Conservation (phyloP, 2,113 vertebrate species). For the Axis porcinus region DNA sequence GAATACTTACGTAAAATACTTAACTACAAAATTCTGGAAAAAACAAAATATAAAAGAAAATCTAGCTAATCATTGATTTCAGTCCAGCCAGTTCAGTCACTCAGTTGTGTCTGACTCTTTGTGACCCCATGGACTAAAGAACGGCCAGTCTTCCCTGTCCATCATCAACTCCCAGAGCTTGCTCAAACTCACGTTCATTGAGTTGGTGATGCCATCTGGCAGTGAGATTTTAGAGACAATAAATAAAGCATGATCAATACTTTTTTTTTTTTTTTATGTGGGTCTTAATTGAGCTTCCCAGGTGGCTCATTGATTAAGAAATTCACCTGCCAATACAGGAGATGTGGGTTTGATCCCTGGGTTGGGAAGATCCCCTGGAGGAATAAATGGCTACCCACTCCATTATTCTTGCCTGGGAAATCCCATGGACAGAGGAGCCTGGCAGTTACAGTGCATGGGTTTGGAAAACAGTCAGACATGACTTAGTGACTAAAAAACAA, state of each 20-base stretch:
- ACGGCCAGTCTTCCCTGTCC: fast-evolving
- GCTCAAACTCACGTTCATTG: neutral
- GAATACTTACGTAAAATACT: neutral
- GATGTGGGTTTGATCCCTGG: neutral
- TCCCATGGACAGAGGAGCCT: neutral
- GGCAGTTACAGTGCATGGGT: neutral
- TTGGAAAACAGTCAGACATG: neutral
- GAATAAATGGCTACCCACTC: neutral
- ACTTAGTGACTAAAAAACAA: neutral
- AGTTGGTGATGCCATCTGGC: neutral
- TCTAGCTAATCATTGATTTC: neutral
- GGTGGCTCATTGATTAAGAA: neutral
- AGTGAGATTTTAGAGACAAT: neutral
- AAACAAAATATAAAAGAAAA: neutral
- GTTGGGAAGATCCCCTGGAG: neutral
- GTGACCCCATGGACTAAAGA: neutral
- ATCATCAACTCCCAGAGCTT: neutral
- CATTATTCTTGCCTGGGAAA: neutral
- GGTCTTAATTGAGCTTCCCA: neutral
- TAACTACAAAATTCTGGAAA: neutral
- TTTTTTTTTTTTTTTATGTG: neutral
- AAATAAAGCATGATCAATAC: neutral
- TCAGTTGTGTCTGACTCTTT: neutral
- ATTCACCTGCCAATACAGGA: neutral
- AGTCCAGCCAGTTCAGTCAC: neutral